A percentile compares a stretch with the other conserved stretches of the same genome.
phyloP scores from a whole-genome alignment of 2,888 invertebrate genomes.

The Drosophila nr. perissopoda region DNA sequence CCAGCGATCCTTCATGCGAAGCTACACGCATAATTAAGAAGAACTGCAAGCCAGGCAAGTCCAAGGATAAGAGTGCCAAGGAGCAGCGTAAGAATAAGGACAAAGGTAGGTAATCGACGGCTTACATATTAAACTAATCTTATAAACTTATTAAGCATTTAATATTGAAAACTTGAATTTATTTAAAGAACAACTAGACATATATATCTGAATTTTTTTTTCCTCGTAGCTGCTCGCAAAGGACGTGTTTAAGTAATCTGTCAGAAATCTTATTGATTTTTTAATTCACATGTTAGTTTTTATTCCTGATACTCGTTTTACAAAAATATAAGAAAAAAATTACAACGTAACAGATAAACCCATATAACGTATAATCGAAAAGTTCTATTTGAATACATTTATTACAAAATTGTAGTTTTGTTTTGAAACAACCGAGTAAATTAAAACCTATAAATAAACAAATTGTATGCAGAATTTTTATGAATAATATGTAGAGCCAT shows the following conservation, averaged over 20 bases:
- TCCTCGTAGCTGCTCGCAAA: constrained; percentile 82
- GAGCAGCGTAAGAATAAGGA: constrained; percentile 85
- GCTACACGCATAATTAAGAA: constrained; percentile 93
- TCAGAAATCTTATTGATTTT: constrained; percentile 45
- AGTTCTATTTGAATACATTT: constrained; percentile 57
- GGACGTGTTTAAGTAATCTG: constrained; percentile 83
- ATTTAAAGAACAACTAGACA: neutral
- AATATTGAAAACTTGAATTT: neutral
- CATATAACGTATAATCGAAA: constrained; percentile 65
- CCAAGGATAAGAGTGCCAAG: constrained; percentile 85
- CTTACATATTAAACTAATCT: neutral
- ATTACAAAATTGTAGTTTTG: constrained; percentile 69
- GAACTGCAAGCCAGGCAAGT: constrained; percentile 93
- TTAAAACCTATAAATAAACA: constrained; percentile 41
- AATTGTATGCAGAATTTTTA: constrained; percentile 43
- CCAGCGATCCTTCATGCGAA: constrained; percentile 93
- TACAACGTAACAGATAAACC: constrained; percentile 53
- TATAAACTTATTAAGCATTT: neutral
- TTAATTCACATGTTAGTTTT: constrained; percentile 77
- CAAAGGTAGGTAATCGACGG: constrained; percentile 86
- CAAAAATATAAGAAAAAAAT: constrained; percentile 47
- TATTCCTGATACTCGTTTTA: constrained; percentile 59
- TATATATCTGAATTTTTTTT: constrained; percentile 3
- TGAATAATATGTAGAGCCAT: constrained; percentile 32
- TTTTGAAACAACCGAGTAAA: constrained; percentile 56